Conservation (phyloP, 2,888 invertebrate genomes). For the Ashinkailepas kermadecensis region DNA sequence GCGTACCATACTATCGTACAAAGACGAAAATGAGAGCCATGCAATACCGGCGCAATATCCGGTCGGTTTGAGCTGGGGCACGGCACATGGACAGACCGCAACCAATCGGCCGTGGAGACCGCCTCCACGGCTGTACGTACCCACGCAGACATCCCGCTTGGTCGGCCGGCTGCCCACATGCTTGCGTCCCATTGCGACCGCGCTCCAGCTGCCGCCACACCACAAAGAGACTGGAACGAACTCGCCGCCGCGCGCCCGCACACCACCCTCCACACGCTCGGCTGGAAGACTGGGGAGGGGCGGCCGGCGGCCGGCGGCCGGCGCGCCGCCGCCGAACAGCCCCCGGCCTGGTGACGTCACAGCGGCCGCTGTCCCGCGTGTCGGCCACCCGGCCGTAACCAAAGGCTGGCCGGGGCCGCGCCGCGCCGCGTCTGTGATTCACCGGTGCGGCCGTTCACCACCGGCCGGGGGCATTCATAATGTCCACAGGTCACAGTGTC, state of each 20-base stretch:
- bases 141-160: not conserved
- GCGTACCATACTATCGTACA: too few species aligned
- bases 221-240: too few species aligned
- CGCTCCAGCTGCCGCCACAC: not conserved
- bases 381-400: not conserved
- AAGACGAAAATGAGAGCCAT: not conserved
- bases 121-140: not conserved
- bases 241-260: not conserved
- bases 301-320: not conserved
- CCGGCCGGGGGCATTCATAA: too few species aligned
- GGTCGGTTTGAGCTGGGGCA: too few species aligned
- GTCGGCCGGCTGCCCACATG: not conserved
- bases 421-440: not conserved
- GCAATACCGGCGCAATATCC: not conserved
- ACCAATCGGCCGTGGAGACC: not conserved
- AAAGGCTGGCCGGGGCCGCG: not conserved
- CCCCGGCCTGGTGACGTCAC: not conserved
- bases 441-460: not conserved
- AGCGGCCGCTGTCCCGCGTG: not conserved
- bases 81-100: too few species aligned
- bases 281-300: not conserved
- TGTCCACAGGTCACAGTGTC: too few species aligned
- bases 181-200: not conserved
- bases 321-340: not conserved
- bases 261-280: not conserved